A percentile compares a stretch with the other conserved stretches of the same genome.
phyloP scores from a whole-genome alignment of 1,140 invertebrate genomes.

The Littorina saxatilis region DNA sequence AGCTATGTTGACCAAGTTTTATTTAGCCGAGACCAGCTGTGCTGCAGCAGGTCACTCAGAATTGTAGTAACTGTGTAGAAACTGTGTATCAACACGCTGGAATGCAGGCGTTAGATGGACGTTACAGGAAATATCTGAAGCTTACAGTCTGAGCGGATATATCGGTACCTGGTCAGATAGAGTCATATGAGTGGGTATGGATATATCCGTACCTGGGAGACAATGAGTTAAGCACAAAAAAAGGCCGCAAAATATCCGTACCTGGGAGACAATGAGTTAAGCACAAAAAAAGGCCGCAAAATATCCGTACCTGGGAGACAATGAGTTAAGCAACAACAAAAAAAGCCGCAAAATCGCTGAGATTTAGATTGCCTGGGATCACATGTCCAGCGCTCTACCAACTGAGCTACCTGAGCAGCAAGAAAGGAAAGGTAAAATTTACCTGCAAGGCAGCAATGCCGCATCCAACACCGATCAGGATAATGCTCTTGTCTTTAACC shows the following conservation, averaged over 20 bases:
- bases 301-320: background rate
- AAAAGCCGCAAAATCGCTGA: background rate
- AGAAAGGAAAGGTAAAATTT: background rate
- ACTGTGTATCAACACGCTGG: no score
- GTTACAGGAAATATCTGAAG: no score
- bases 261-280: background rate
- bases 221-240: no score
- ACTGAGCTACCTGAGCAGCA: background rate
- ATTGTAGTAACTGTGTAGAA: no score
- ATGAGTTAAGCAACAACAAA: background rate
- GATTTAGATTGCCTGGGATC: background rate
- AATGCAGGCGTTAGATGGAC: no score
- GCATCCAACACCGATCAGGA: constrained; percentile 62
- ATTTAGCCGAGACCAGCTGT: no score
- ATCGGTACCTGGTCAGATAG: no score
- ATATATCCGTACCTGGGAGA: no score
- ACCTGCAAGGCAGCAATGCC: constrained; percentile 65
- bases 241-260: background rate
- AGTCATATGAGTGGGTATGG: no score
- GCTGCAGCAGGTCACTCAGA: no score
- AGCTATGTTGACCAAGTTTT: no score
- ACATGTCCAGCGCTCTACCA: background rate
- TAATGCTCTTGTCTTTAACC: constrained; percentile 55
- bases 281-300: background rate
- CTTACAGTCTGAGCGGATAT: no score